Conservation (phyloP, 2,888 invertebrate species). For the Coelopa pilipes region DNA sequence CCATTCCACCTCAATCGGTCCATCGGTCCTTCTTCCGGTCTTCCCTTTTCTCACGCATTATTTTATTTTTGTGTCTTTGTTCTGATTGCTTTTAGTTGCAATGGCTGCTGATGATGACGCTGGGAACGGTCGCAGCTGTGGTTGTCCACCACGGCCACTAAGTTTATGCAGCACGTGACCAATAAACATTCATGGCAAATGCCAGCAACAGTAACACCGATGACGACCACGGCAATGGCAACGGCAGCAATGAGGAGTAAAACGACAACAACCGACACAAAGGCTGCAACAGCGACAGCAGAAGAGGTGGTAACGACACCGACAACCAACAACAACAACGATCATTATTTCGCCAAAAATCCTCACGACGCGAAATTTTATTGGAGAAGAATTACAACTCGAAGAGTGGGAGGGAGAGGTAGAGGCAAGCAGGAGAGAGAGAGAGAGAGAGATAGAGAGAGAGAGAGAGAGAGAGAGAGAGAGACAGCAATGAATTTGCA, state of each 20-base stretch:
- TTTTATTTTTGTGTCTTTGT: too few relatives aligned
- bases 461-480: constrained; percentile 11
- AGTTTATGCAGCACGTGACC: constrained; percentile 12
- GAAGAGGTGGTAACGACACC: too few relatives aligned
- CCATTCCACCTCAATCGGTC: too few relatives aligned
- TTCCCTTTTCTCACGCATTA: too few relatives aligned
- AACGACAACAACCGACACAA: too few relatives aligned
- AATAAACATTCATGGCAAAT: constrained; percentile 12
- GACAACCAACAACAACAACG: not conserved
- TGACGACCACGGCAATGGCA: too few relatives aligned
- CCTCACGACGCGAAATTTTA: constrained; percentile 39
- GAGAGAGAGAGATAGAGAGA: not conserved
- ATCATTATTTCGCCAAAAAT: constrained; percentile 28
- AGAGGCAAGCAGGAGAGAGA: constrained; percentile 12
- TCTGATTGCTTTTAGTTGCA: not conserved
- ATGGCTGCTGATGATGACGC: too few relatives aligned
- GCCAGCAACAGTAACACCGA: not conserved
- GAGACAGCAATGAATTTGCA: constrained; percentile 30
- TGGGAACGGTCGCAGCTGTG: not conserved
- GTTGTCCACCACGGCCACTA: not conserved
- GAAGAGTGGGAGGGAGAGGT: not conserved
- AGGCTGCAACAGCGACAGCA: too few relatives aligned
- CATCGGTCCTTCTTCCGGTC: too few relatives aligned
- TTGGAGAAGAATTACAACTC: constrained; percentile 13
- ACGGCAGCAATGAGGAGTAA: too few relatives aligned